Evolutionary conservation across 1,140 invertebrate species (phyloP).

Genomic region (Adoxophyes honmai): DNA sequence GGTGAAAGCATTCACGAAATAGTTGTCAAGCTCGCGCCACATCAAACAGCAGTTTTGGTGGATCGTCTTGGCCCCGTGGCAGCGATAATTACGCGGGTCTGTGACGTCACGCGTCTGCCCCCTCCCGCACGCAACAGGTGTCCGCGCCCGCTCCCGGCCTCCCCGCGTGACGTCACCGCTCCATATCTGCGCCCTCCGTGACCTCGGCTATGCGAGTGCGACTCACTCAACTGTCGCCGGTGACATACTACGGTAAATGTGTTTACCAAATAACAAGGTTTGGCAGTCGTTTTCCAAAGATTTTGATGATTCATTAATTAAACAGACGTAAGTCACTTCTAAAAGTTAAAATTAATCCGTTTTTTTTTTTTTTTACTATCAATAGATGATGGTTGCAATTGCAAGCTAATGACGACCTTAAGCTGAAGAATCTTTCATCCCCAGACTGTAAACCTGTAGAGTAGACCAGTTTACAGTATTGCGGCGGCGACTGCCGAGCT

Average conservation of each 20-base stretch:
- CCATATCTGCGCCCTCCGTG: conserved; percentile 10
- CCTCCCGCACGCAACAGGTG: background rate
- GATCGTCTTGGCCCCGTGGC: background rate
- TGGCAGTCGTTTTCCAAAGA: too few relatives aligned
- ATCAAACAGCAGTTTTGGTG: background rate
- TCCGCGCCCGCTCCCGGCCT: background rate
- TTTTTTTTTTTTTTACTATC: too few relatives aligned
- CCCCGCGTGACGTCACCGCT: conserved; percentile 5
- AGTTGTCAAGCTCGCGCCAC: background rate
- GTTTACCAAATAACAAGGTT: too few relatives aligned
- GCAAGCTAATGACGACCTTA: too few relatives aligned
- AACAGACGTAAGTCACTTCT: too few relatives aligned
- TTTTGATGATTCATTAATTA: too few relatives aligned
- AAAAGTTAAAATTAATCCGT: too few relatives aligned
- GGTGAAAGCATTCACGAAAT: background rate
- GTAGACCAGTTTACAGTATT: too few relatives aligned
- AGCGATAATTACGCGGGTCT: background rate
- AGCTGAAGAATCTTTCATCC: too few relatives aligned
- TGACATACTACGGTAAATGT: background rate
- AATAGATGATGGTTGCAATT: too few relatives aligned
- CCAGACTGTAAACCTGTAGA: too few relatives aligned
- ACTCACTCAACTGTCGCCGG: conserved; percentile 2
- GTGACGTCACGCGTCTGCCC: background rate
- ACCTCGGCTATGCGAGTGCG: conserved; percentile 7
- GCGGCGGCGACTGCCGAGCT: too few relatives aligned